These are phyloP conservation scores for Chironomus tepperi DNA, from an alignment of 1,140 invertebrate genomes.

Conservation along the genomic window DNA sequence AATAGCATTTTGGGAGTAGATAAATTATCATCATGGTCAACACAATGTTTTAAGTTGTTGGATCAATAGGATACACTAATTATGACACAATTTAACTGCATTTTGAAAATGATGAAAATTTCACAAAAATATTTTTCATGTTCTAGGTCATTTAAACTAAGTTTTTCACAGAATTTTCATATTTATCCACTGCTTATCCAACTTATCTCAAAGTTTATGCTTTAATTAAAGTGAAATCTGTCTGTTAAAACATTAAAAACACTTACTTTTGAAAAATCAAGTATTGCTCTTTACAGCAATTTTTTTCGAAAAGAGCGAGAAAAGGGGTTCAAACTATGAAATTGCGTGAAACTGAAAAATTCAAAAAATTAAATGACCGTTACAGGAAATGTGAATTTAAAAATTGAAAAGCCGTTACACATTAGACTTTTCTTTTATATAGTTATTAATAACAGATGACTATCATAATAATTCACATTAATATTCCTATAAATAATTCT, in stretches of 20 bases:
- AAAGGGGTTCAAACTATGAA: too few relatives aligned
- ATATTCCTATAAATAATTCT: too few relatives aligned
- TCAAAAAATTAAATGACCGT: too few relatives aligned
- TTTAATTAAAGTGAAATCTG: background rate
- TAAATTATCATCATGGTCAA: background rate
- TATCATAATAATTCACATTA: too few relatives aligned
- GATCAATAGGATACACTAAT: background rate
- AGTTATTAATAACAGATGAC: too few relatives aligned
- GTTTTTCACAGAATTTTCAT: background rate
- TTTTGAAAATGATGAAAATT: background rate
- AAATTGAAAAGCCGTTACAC: too few relatives aligned
- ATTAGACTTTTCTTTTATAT: too few relatives aligned
- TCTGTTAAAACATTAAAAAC: background rate
- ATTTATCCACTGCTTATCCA: background rate
- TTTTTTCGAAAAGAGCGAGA: too few relatives aligned
- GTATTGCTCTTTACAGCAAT: too few relatives aligned
- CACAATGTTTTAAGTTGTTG: background rate
- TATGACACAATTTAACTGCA: background rate
- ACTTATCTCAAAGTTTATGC: background rate
- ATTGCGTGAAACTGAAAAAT: too few relatives aligned
- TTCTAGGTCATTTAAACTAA: background rate
- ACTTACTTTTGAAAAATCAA: background rate
- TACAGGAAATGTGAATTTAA: too few relatives aligned
- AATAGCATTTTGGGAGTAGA: background rate
- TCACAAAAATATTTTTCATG: background rate